Evolutionary conservation across 2,797 vertebrate species (phyloP).

Genomic region (Phylloscopus collybita): DNA sequence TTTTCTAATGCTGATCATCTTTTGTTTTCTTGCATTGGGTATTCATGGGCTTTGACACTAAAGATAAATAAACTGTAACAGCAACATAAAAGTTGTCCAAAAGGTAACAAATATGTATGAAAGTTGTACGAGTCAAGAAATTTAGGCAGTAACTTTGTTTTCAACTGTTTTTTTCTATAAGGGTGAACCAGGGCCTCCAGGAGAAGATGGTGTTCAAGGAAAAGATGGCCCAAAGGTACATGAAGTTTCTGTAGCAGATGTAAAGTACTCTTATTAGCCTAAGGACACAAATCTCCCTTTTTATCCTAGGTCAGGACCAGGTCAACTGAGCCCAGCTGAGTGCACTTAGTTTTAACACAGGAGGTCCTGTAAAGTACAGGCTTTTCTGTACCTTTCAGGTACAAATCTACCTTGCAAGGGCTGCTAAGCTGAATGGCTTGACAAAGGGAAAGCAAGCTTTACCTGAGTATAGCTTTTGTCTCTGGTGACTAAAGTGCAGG

Average conservation of each 20-base stretch:
- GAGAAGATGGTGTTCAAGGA: constrained; percentile 93
- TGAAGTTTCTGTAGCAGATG: not conserved
- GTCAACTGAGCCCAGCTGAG: not conserved
- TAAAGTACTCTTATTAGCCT: not conserved
- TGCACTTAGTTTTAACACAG: not conserved
- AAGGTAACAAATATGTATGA: not conserved
- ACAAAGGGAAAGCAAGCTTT: not conserved
- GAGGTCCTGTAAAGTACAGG: not conserved
- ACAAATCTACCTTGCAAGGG: not conserved
- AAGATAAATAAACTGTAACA: not conserved
- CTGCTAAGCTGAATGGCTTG: not conserved
- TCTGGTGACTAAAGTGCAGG: not conserved
- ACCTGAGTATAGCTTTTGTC: not conserved
- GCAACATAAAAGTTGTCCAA: not conserved
- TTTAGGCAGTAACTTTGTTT: not conserved
- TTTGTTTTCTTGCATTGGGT: not conserved
- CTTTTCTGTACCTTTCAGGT: not conserved
- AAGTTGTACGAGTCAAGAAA: not conserved
- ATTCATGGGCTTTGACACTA: not conserved
- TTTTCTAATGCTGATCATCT: not conserved
- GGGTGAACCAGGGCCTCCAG: constrained; percentile 88
- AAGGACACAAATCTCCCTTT: not conserved
- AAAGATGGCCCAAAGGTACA: constrained; percentile 93
- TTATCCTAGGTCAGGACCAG: not conserved
- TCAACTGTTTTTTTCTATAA: constrained; percentile 65